phyloP scores from a whole-genome alignment of 2,888 invertebrate genomes.

The Ephialtes manifestator region DNA sequence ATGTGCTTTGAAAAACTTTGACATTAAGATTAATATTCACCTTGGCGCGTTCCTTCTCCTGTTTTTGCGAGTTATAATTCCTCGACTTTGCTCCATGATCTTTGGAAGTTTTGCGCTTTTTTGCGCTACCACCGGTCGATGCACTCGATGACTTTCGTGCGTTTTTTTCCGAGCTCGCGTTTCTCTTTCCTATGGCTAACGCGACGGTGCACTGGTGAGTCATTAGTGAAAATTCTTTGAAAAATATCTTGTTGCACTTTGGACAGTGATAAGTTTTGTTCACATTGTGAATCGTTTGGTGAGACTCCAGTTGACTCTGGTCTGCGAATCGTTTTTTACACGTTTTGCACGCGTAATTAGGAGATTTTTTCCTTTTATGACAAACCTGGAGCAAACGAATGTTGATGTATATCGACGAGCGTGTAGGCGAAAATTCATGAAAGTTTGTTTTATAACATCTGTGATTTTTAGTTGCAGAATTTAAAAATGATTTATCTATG shows the following conservation, averaged over 20 bases:
- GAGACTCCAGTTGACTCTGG: conserved; percentile 75
- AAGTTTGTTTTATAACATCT: neutral
- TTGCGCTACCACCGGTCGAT: conserved; percentile 62
- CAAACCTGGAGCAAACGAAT: conserved; percentile 76
- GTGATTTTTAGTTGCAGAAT: neutral
- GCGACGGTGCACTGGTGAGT: conserved; percentile 78
- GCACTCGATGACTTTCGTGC: conserved; percentile 67
- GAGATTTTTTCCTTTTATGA: conserved; percentile 76
- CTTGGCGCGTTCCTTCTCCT: conserved; percentile 71
- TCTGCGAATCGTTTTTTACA: conserved; percentile 78
- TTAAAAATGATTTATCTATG: no score
- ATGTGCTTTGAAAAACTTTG: neutral
- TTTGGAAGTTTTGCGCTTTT: conserved; percentile 69
- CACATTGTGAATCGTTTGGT: conserved; percentile 78
- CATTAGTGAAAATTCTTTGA: conserved; percentile 80
- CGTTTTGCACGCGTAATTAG: conserved; percentile 73
- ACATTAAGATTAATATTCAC: conserved; percentile 43
- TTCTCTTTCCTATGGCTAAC: conserved; percentile 71
- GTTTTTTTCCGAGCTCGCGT: conserved; percentile 63
- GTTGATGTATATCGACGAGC: no score
- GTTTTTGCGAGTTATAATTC: conserved; percentile 73
- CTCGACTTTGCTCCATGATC: conserved; percentile 44
- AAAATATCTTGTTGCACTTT: conserved; percentile 82
- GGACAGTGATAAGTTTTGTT: conserved; percentile 81
- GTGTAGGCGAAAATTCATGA: no score